Conservation (phyloP, 2,888 invertebrate species). For the Marronus borbonicus region DNA sequence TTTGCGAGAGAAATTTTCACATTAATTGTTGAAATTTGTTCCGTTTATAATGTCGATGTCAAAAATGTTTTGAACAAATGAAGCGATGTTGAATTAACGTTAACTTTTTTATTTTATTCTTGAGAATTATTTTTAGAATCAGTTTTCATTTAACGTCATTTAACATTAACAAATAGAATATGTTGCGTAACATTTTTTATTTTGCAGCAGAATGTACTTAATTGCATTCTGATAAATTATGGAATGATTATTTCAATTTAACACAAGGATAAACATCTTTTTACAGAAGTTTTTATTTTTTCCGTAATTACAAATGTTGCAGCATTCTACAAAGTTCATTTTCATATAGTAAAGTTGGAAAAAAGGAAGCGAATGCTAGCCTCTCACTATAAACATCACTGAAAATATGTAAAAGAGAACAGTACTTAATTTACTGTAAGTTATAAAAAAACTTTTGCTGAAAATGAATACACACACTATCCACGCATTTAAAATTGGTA, state of each 20-base stretch:
- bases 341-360: too few relatives aligned
- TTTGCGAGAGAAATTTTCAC: constrained; percentile 27
- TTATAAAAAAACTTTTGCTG: too few relatives aligned
- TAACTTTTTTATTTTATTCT: not conserved
- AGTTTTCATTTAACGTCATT: not conserved
- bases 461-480: too few relatives aligned
- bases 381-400: too few relatives aligned
- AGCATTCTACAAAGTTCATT: too few relatives aligned
- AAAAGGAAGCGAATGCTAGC: too few relatives aligned
- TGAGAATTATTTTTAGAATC: not conserved
- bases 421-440: too few relatives aligned
- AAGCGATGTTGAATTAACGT: not conserved
- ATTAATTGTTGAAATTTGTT: constrained; percentile 26
- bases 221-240: not conserved
- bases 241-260: too few relatives aligned
- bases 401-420: too few relatives aligned
- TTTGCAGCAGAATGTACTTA: not conserved
- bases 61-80: constrained; percentile 9
- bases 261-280: not conserved
- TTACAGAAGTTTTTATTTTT: not conserved
- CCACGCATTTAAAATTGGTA: too few relatives aligned
- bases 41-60: constrained; percentile 3
- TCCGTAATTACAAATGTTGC: not conserved
- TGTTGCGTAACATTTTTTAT: not conserved
- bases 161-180: not conserved